These are phyloP conservation scores for Spheniscus humboldti DNA, from an alignment of 2,797 vertebrate genomes.

Conservation along the genomic window DNA sequence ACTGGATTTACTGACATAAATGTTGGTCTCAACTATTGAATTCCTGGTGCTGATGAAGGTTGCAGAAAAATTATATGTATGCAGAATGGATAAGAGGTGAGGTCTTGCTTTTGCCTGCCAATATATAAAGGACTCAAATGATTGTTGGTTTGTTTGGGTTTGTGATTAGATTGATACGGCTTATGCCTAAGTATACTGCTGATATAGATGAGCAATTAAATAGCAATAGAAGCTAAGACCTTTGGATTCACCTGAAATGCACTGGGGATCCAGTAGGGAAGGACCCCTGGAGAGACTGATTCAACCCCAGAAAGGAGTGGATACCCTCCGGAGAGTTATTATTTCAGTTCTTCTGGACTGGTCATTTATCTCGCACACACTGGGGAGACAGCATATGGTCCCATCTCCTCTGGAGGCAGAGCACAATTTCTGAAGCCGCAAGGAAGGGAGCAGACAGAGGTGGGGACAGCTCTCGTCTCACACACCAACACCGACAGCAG, in stretches of 20 bases:
- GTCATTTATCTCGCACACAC: rapidly evolving
- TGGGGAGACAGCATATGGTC: not conserved
- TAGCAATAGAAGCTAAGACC: not conserved
- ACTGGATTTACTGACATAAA: not conserved
- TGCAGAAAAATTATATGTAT: not conserved
- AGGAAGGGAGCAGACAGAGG: not conserved
- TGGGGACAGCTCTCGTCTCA: not conserved
- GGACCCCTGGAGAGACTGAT: not conserved
- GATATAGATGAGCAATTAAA: not conserved
- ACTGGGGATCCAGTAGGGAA: not conserved
- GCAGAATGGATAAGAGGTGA: not conserved
- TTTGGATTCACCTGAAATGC: not conserved
- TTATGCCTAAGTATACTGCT: not conserved
- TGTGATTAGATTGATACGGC: not conserved
- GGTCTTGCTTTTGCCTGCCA: not conserved
- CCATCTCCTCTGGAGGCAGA: not conserved
- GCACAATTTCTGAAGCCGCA: not conserved
- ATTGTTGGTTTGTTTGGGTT: not conserved
- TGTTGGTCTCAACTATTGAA: not conserved
- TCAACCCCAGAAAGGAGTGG: rapidly evolving
- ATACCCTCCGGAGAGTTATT: not conserved
- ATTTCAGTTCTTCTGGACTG: not conserved
- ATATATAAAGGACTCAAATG: not conserved
- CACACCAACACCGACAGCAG: rapidly evolving
- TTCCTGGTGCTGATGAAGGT: not conserved